These are phyloP conservation scores for Raillietiella orientalis DNA, from an alignment of 2,888 invertebrate genomes.

Conservation along the genomic window DNA sequence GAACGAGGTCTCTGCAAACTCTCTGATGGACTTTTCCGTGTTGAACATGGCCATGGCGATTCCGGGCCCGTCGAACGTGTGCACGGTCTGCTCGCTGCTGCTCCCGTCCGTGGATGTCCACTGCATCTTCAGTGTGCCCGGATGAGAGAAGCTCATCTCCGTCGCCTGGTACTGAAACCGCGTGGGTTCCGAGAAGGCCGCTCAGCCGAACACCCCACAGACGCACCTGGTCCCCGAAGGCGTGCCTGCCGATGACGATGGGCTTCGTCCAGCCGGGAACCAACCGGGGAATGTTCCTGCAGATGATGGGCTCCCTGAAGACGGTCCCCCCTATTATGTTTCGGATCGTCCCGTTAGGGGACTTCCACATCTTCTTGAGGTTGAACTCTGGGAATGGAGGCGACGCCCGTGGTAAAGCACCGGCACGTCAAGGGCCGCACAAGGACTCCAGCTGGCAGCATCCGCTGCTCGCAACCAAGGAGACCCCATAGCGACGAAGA, in stretches of 20 bases:
- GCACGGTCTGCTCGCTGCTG: constrained; percentile 1
- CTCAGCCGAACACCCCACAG: no score
- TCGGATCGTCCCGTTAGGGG: constrained; percentile 22
- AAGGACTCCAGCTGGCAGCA: no score
- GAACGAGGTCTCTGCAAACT: constrained; percentile 83
- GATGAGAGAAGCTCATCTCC: no score
- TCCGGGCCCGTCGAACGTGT: constrained; percentile 22
- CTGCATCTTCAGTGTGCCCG: no score
- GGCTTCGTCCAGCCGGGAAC: constrained; percentile 85
- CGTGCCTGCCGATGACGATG: constrained; percentile 93
- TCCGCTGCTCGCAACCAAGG: no score
- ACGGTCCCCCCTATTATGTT: constrained; percentile 21
- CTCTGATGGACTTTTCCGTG: constrained; percentile 18
- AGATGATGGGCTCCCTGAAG: constrained; percentile 21
- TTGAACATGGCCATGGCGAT: constrained; percentile 55
- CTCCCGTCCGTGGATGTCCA: no score
- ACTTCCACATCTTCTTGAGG: constrained; percentile 22
- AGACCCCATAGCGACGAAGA: no score
- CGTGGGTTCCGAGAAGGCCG: no score
- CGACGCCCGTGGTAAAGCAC: no score
- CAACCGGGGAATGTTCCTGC: constrained; percentile 55
- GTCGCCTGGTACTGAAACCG: no score
- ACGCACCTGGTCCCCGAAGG: constrained; percentile 59
- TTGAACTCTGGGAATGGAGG: constrained; percentile 21
- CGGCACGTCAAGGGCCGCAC: no score